A percentile compares a stretch with the other conserved stretches of the same genome.
These are phyloP conservation scores for Thamnophis sirtalis DNA, from an alignment of 2,113 vertebrate genomes.

Conservation along the genomic window DNA sequence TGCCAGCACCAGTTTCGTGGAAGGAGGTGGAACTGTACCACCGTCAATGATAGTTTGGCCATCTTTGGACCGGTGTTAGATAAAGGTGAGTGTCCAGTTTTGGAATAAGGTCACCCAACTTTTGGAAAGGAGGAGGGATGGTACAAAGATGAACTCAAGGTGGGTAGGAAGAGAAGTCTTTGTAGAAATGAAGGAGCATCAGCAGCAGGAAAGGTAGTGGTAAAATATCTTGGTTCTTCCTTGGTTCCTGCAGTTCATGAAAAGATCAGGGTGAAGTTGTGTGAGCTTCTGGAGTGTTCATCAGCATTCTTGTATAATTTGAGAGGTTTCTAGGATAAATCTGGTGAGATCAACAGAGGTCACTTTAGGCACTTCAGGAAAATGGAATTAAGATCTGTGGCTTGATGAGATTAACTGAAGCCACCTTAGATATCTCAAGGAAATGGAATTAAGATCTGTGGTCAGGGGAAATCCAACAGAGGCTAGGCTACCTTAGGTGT, in stretches of 20 bases:
- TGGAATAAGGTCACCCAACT: accelerated
- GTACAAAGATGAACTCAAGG: too few relatives aligned
- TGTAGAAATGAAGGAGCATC: not conserved
- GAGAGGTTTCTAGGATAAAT: not conserved
- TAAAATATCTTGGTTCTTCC: not conserved
- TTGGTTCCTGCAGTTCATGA: not conserved
- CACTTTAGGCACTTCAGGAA: not conserved
- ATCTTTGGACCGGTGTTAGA: slow-evolving; percentile 96
- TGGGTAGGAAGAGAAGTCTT: too few relatives aligned
- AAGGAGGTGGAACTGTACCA: slow-evolving; percentile 96
- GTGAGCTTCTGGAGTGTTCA: not conserved
- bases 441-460: not conserved
- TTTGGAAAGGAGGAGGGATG: not conserved
- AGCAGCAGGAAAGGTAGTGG: not conserved
- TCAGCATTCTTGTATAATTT: not conserved
- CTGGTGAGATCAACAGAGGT: not conserved
- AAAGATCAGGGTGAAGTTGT: not conserved
- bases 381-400: not conserved
- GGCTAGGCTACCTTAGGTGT: not conserved
- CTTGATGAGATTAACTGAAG: not conserved
- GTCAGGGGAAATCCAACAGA: not conserved
- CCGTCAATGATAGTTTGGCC: slow-evolving; percentile 86
- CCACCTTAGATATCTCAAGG: not conserved
- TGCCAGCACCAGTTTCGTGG: slow-evolving; percentile 96
- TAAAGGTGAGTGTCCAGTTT: slow-evolving; percentile 77